Base-by-base conservation (phyloP, 2,888 invertebrate genomes). In the Pelosia muscerda region DNA sequence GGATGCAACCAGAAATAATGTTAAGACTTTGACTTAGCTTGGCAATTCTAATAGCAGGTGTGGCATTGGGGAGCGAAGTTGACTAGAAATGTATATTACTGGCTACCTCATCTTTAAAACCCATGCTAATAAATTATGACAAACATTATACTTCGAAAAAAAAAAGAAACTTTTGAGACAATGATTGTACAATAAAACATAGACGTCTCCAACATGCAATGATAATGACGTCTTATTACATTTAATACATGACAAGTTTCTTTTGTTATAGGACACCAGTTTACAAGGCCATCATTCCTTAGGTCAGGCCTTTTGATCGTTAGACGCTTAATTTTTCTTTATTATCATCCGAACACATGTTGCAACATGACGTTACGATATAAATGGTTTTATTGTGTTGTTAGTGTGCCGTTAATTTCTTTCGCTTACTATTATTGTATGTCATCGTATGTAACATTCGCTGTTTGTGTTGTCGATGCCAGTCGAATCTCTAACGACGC, bases 241-340 rank as follows among this genome's bases (percentile, higher is more conserved):
- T 68, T 66, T 68, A 62, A 69, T 73, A 69, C 79, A 72, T 84
- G 78, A 78, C 74, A 65, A 82, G 77, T 84, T 81, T 91, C 87
- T 88, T 94, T 94, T 94, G 94, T 95, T 95, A 92, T 95, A 95
- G 95, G 94, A 89, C 86, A 90, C 93, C 93, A 89, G 94, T 93
- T 88, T 89, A 89, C 94, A 91, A 93, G 94, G 90, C 92, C 94
- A 81, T 92, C 94, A 84, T 94, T 91, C 83, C 90, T 94, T 94
- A 94, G 94, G 94, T 94, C 92, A 94, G 94, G 91, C 91, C 89
- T 84, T 78, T 79, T 84, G 88, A 78, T 86, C 86, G 87, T 86
- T 89, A 90, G 89, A 85, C 75, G 93, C 92, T 91, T 87, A 82
- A 75, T 84, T 82, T 84, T 78, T 63, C 53, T 66, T 73, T 68